phyloP scores from a whole-genome alignment of 1,140 invertebrate species.

The Eupristina koningsbergeri region DNA sequence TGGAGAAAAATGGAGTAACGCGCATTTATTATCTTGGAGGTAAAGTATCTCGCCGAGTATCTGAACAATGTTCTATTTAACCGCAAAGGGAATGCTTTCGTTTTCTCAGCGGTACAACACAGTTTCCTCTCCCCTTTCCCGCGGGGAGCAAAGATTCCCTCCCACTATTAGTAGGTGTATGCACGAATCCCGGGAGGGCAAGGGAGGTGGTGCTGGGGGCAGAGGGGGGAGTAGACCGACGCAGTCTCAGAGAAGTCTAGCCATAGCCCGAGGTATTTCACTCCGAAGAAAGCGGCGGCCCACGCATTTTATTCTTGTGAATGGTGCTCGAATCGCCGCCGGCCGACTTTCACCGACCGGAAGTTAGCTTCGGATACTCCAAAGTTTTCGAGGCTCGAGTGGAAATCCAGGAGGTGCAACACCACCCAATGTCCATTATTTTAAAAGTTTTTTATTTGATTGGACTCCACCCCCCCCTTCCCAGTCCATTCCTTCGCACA shows the following conservation, averaged over 20 bases:
- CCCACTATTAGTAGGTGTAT: not conserved
- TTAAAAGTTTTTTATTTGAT: slow-evolving; percentile 52
- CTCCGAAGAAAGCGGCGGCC: not conserved
- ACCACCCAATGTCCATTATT: not conserved
- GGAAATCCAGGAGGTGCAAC: too few species aligned
- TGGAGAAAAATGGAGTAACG: not conserved
- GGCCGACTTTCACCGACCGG: slow-evolving; percentile 54
- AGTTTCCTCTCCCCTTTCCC: not conserved
- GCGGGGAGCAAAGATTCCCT: not conserved
- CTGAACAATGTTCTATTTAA: not conserved
- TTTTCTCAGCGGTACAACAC: too few species aligned
- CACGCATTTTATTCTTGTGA: not conserved
- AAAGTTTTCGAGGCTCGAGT: too few species aligned
- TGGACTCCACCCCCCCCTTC: not conserved
- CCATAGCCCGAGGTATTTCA: not conserved
- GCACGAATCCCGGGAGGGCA: not conserved
- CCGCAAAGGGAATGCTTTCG: not conserved
- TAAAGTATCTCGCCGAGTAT: not conserved
- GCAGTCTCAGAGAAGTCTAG: slow-evolving; percentile 28
- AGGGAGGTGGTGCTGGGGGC: not conserved
- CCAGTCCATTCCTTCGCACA: too few species aligned
- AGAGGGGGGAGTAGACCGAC: not conserved
- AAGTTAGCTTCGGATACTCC: not conserved
- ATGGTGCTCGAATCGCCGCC: slow-evolving; percentile 4
- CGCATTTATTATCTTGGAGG: not conserved